Evolutionary conservation across 2,113 vertebrate genomes (phyloP), one percentile per base, ranked within the genome.

Genomic region (Apus apus): DNA sequence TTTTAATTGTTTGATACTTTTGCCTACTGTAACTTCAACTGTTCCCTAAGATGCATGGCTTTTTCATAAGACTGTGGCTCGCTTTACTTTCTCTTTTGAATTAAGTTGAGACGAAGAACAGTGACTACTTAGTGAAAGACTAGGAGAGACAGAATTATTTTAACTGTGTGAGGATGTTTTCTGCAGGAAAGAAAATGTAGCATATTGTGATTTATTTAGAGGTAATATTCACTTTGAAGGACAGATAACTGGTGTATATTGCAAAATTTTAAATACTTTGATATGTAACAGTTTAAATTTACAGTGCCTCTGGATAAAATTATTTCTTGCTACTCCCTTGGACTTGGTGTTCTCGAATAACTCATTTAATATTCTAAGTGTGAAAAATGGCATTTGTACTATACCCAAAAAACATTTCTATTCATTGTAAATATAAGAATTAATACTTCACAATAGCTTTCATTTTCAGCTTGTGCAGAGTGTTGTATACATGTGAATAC

Each of bases 11-110:
- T 76, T 19, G 1, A 15, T 93, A 48, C 12, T 48, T 67, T 1
- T 0, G 1, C 61, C 26, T 48, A 26, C 72, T 61, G 4, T 27
- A 43, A 48, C 40, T 66, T 64, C 6, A 54, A 0, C 16, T 11
- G 27, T 78, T 79, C 8, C 4, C 12, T 73, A 22, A n/a, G 26
- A 50, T 36, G 13, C 30, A 22, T 27, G 30, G 3, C 4, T 66
- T 10, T 25, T 61, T 77, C 26, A 23, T 21, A 50, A 17, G 20
- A 27, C 22, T 54, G 5, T 51, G 57, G 8, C 43, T 58, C 67
- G n/a, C 29, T 61, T 17, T n/a, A 29, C 34, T 65, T 65, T 18
- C 29, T 83, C 14, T 60, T 86, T 67, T 50, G 6, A 62, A 50
- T 81, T 38, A n/a, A 46, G 34, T 27, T 67, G 43, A 50, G 29